A percentile compares a stretch with the other conserved stretches of the same genome.
Conservation (phyloP, 2,113 vertebrate genomes). For the Anser brachyrhynchus region DNA sequence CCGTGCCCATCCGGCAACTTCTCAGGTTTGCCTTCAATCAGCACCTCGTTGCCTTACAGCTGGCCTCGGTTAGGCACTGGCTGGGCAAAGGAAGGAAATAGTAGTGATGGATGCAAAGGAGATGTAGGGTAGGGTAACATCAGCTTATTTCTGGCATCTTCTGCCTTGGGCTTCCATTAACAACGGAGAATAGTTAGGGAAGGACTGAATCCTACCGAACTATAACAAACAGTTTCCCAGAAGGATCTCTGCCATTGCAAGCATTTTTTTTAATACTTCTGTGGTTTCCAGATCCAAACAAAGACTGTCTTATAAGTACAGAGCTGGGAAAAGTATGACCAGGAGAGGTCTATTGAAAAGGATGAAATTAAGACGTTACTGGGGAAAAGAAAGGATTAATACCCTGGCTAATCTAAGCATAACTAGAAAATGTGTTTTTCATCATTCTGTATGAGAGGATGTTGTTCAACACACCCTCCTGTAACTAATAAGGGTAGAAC, state of each 20-base stretch:
- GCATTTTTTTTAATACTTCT: background rate
- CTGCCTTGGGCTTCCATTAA: background rate
- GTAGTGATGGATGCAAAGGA: background rate
- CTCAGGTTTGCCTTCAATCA: background rate
- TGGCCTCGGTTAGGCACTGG: background rate
- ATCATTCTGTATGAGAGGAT: background rate
- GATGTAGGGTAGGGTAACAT: background rate
- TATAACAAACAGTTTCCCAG: background rate
- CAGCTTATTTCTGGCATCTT: background rate
- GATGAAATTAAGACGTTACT: slow-evolving; percentile 34
- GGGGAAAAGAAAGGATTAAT: slow-evolving; percentile 18
- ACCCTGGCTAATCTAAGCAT: slow-evolving; percentile 60
- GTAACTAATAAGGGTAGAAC: slow-evolving; percentile 56
- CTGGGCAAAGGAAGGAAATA: background rate
- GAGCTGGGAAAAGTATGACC: background rate
- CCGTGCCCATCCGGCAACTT: background rate
- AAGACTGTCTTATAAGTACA: background rate
- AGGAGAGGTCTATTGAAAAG: background rate
- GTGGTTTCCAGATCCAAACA: background rate
- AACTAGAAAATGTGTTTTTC: slow-evolving; percentile 59
- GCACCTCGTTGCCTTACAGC: background rate
- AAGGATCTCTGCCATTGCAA: background rate
- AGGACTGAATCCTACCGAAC: background rate
- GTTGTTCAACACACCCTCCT: slow-evolving; percentile 37
- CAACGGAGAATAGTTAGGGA: background rate